Conservation (phyloP, 2,888 invertebrate genomes). For the Pyrochroa serraticornis region DNA sequence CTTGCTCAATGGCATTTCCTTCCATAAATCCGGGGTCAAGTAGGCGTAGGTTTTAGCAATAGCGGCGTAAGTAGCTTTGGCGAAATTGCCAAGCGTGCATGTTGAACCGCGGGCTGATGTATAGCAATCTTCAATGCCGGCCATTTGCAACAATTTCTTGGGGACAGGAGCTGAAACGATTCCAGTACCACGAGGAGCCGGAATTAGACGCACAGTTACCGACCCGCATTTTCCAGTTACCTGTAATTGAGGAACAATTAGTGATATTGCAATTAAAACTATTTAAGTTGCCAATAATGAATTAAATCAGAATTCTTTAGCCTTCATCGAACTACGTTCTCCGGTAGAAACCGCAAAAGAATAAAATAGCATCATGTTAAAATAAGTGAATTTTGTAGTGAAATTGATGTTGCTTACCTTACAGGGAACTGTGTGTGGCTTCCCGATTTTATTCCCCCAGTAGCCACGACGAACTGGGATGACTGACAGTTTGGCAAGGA, state of each 20-base stretch:
- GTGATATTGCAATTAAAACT: too few species aligned
- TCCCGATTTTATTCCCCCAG: slow-evolving; percentile 99
- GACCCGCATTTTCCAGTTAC: slow-evolving; percentile 99
- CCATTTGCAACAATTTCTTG: slow-evolving; percentile 98
- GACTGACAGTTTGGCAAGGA: slow-evolving; percentile 96
- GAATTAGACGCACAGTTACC: slow-evolving; percentile 96
- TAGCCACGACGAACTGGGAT: slow-evolving; percentile 98
- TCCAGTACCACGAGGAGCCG: slow-evolving; percentile 99
- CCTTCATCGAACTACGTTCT: slow-evolving; percentile 64
- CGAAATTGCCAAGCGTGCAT: slow-evolving; percentile 97
- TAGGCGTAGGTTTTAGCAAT: slow-evolving; percentile 99
- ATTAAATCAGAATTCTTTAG: slow-evolving; percentile 44
- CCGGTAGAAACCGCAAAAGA: slow-evolving; percentile 76
- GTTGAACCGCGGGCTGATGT: slow-evolving; percentile 98
- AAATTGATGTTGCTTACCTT: slow-evolving; percentile 68
- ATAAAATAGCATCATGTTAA: slow-evolving; percentile 59
- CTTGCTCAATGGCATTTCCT: slow-evolving; percentile 90
- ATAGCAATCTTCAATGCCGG: slow-evolving; percentile 99
- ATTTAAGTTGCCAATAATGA: background rate
- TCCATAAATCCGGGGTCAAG: slow-evolving; percentile 99
- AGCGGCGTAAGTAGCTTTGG: slow-evolving; percentile 98
- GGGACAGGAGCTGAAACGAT: slow-evolving; percentile 99
- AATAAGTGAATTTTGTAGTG: background rate
- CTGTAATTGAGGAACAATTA: slow-evolving; percentile 59
- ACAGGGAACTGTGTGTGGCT: slow-evolving; percentile 99